Evolutionary conservation across 2,888 invertebrate genomes (phyloP).

Genomic region (Lasius platythorax): DNA sequence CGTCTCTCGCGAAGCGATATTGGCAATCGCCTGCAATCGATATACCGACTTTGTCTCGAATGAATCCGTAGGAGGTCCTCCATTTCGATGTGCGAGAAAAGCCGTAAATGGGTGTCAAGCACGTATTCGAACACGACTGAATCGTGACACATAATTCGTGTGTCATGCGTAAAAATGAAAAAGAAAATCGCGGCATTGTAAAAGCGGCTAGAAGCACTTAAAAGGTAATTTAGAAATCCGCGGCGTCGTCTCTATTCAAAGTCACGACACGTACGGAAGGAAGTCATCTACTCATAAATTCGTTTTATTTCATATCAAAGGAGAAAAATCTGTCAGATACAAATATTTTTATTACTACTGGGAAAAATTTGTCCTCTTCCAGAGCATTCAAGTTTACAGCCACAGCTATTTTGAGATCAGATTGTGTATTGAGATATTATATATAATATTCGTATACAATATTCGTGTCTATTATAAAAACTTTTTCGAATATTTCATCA

Average conservation of each 20-base stretch:
- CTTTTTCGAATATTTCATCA: background rate
- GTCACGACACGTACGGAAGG: background rate
- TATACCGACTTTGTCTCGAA: slow-evolving; percentile 59
- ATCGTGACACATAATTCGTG: slow-evolving; percentile 61
- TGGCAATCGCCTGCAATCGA: slow-evolving; percentile 68
- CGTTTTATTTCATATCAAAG: background rate
- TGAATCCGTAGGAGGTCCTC: slow-evolving; percentile 72
- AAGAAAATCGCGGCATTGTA: slow-evolving; percentile 49
- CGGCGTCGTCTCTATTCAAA: background rate
- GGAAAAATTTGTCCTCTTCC: background rate
- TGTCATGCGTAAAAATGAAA: slow-evolving; percentile 50
- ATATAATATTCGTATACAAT: background rate
- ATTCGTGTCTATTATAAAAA: background rate
- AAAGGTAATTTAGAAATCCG: background rate
- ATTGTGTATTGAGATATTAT: background rate
- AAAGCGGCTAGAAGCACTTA: background rate
- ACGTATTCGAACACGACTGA: slow-evolving; percentile 58
- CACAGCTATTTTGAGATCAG: background rate
- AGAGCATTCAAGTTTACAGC: background rate
- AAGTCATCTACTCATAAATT: background rate
- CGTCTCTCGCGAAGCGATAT: slow-evolving; percentile 55
- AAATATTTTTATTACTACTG: background rate
- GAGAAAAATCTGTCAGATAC: background rate
- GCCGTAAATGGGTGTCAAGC: slow-evolving; percentile 72
- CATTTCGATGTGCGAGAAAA: slow-evolving; percentile 72